Evolutionary conservation across 1,140 invertebrate species (phyloP), one percentile per base, ranked within the genome.

Genomic region (Rhagoletis zephyria): DNA sequence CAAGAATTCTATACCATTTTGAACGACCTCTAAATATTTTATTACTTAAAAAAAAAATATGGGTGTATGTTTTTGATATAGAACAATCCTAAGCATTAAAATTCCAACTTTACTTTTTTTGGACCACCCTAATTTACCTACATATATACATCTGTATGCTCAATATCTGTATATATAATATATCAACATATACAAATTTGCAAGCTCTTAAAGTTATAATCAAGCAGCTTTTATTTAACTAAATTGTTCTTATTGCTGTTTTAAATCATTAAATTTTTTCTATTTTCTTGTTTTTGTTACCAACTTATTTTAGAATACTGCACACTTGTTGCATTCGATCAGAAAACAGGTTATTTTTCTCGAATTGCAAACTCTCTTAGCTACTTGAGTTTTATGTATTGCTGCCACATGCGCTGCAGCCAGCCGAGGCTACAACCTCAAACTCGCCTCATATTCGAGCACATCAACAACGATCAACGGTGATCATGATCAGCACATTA

Each of bases 401-500:
- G 74, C 45, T 19, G 48, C 48, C n/a, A 81, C 74, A 81, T 81
- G 48, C 74, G 74, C n/a, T 9, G 19, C 51, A 81, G 48, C 16
- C n/a, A 81, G 48, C 16, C n/a, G 48, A 14, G 10, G 16, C n/a
- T 51, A 5, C 45, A 77, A 16, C 40, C 42, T 45, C 48, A 12
- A 6, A 74, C 12, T 14, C 42, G n/a, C 42, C 40, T 4, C 45
- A 45, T 4, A 74, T 16, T 4, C 30, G 14, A 74, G 67, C 48
- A 56, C 74, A 9, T 81, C 6, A 81, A n/a, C 45, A 42, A 30
- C 48, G 48, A 81, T 81, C 74, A 81, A 10, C 74, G n/a, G 6
- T 81, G 74, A 81, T 81, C 74, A 81, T 81, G 74, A 81, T 81
- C 74, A 81, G 51, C 74, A 81, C 74, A 81, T 81, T 81, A 81